phyloP scores from a whole-genome alignment of 2,888 invertebrate species.

The Hoplodrina ambigua region DNA sequence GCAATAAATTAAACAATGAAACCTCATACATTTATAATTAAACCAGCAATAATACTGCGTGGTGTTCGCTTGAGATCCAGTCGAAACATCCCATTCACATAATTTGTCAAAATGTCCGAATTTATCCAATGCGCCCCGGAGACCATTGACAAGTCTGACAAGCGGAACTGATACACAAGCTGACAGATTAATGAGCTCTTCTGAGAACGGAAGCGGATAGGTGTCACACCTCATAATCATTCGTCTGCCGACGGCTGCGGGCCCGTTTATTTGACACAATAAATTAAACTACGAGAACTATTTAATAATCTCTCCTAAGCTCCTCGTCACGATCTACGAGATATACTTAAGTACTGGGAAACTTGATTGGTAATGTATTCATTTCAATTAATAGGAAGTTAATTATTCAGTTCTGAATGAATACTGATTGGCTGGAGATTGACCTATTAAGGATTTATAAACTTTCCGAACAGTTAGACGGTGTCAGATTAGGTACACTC shows the following conservation, averaged over 20 bases:
- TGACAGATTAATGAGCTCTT: slow-evolving; percentile 54
- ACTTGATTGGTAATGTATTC: slow-evolving; percentile 25
- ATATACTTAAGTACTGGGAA: not conserved
- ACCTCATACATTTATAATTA: not conserved
- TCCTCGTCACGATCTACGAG: slow-evolving; percentile 7
- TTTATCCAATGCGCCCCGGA: slow-evolving; percentile 27
- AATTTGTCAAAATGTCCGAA: slow-evolving; percentile 45
- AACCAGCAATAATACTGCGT: slow-evolving; percentile 5
- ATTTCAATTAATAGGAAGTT: slow-evolving; percentile 29
- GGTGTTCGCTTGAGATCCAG: not conserved
- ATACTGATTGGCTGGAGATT: slow-evolving; percentile 9
- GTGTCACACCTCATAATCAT: slow-evolving; percentile 49
- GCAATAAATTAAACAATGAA: not conserved
- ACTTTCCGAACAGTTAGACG: slow-evolving; percentile 11
- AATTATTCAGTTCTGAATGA: slow-evolving; percentile 31
- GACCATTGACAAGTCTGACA: slow-evolving; percentile 49
- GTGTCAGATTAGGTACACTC: not conserved
- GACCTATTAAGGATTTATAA: slow-evolving; percentile 21
- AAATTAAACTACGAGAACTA: slow-evolving; percentile 33
- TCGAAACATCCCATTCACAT: slow-evolving; percentile 29
- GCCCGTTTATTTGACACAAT: slow-evolving; percentile 40
- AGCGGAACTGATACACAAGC: slow-evolving; percentile 52
- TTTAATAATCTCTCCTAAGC: slow-evolving; percentile 8
- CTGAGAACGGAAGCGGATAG: slow-evolving; percentile 29
- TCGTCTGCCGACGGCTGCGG: slow-evolving; percentile 12